Conservation (phyloP, 2,797 vertebrate genomes). For the Varecia variegata region DNA sequence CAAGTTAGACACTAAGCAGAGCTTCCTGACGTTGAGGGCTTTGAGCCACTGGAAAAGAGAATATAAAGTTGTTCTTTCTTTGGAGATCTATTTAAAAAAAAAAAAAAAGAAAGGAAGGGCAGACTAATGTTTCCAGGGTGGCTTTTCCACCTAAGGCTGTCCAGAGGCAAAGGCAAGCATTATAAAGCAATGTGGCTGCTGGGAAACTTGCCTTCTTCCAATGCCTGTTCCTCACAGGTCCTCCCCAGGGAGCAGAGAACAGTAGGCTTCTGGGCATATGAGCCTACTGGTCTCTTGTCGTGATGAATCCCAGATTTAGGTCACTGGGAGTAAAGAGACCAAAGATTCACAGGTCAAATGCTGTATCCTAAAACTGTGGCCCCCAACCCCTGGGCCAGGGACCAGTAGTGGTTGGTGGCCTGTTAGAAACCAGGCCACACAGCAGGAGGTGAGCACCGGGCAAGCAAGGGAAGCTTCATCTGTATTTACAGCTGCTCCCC, state of each 20-base stretch:
- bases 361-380: not conserved
- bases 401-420: too few relatives aligned
- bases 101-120: not conserved
- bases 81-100: not conserved
- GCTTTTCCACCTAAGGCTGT: not conserved
- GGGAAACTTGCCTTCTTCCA: not conserved
- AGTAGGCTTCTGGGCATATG: not conserved
- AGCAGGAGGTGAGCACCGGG: too few relatives aligned
- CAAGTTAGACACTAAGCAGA: not conserved
- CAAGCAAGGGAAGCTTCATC: too few relatives aligned
- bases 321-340: not conserved
- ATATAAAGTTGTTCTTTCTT: not conserved
- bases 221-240: not conserved
- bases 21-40: not conserved
- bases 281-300: not conserved
- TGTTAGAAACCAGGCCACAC: too few relatives aligned
- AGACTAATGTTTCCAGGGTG: not conserved
- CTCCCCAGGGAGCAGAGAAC: not conserved
- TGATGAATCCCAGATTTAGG: not conserved
- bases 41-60: not conserved
- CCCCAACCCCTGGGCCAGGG: too few relatives aligned
- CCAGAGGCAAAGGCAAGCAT: not conserved
- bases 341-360: not conserved
- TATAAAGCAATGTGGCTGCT: not conserved
- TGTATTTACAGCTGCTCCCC: too few relatives aligned